phyloP scores from a whole-genome alignment of 2,797 vertebrate species.

The Acanthornis magna region DNA sequence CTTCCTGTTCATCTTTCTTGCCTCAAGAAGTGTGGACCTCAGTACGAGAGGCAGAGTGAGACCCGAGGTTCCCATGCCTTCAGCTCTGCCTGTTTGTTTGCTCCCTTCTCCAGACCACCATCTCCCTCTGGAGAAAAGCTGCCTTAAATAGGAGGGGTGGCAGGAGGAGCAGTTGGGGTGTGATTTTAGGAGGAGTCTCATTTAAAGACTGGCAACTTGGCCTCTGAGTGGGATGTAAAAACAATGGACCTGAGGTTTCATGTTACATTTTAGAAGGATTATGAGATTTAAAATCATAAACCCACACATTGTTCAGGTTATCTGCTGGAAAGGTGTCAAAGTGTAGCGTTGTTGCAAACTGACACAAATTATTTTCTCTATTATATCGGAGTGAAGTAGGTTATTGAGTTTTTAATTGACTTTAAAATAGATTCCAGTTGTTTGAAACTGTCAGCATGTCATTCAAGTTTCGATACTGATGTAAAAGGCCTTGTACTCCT shows the following conservation, averaged over 20 bases:
- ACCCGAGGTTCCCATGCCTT: background rate
- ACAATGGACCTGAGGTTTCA: background rate
- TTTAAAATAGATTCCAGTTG: background rate
- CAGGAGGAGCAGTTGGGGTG: background rate
- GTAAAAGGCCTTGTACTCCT: background rate
- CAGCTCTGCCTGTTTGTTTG: background rate
- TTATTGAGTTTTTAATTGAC: background rate
- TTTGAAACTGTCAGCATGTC: background rate
- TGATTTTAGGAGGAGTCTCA: background rate
- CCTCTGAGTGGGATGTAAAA: background rate
- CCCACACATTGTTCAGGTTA: background rate
- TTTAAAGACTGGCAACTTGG: background rate
- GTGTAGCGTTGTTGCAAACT: background rate
- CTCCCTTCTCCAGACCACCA: background rate
- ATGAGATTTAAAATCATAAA: background rate
- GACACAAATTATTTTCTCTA: background rate
- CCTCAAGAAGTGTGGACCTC: background rate
- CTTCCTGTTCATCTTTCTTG: background rate
- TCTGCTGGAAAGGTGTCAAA: background rate
- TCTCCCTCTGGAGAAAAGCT: background rate
- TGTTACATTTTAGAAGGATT: background rate
- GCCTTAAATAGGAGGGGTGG: background rate
- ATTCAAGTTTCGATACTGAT: background rate
- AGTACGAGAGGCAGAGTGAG: background rate
- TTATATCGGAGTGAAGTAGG: background rate